Evolutionary conservation across 2,797 vertebrate genomes (phyloP), one percentile per base, ranked within the genome.

Genomic region (Bucorvus abyssinicus): DNA sequence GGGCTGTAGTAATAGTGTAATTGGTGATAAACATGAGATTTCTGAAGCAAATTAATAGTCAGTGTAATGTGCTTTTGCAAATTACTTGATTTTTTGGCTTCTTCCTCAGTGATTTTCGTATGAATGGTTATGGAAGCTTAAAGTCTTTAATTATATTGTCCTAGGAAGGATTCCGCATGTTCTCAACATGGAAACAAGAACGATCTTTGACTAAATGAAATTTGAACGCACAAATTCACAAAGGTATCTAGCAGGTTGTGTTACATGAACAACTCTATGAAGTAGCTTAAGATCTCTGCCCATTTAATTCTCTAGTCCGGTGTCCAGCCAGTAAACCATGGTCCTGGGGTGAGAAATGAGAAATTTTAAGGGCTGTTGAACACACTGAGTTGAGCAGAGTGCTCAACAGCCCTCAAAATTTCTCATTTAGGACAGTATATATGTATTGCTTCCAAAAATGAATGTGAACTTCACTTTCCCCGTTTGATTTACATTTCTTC

Each of bases 321-420:
- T 42, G 70, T 95, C 65, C 44, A 97, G 87, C 70, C 91, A 92
- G 93, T 95, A 97, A 97, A 96, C 91, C 89, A 42, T 49, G 60
- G 78, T 94, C 78, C 90, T 95, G 65, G 82, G 65, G 89, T 97
- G 97, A 97, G 95, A 97, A 97, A 98, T 97, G 96, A 97, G 96
- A 97, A 97, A 97, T 97, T 98, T 98, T 95, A 80, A 97, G 97
- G 97, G 91, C 96, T 2, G 9, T 95, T 97, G 96, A 97, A 71
- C 97, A 94, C 91, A 59, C 74, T 78, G 85, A 90, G 94, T 98
- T 96, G 93, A 84, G 70, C 36, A 71, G 91, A 94, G 92, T 97
- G 95, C 90, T 97, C 96, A 96, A 85, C n/a, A 96, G 96, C 96
- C 97, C 96, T 97, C 96, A 97, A 97, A 98, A 98, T 97, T 98